Conservation (phyloP, 1,140 invertebrate genomes). For the Bombus terrestris region DNA sequence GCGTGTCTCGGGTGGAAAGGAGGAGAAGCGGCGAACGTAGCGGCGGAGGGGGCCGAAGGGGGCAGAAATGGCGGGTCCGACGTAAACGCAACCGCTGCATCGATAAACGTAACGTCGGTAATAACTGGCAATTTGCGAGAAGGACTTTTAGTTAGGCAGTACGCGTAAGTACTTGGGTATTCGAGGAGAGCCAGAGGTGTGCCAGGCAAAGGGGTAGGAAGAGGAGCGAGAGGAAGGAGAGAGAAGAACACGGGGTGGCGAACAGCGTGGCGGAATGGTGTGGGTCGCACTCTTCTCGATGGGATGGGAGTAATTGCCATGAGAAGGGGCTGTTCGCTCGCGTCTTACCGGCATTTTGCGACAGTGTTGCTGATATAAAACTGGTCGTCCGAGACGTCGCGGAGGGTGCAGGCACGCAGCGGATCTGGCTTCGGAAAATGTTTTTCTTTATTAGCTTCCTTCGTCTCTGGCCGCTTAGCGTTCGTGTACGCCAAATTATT, state of each 20-base stretch:
- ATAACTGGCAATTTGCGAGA: conserved; percentile 81
- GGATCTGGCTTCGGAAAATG: conserved; percentile 40
- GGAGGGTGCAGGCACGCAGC: background rate
- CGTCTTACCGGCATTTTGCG: conserved; percentile 72
- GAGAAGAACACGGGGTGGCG: conserved; percentile 30
- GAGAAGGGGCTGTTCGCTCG: conserved; percentile 65
- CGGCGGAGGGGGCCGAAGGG: background rate
- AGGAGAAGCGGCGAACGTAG: background rate
- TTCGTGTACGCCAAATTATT: conserved; percentile 20
- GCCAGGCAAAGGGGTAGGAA: conserved; percentile 18
- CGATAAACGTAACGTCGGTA: conserved; percentile 77
- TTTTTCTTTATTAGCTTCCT: conserved; percentile 25
- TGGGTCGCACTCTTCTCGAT: conserved; percentile 36
- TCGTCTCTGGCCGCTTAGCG: background rate
- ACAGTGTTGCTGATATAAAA: conserved; percentile 63
- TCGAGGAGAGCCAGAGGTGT: conserved; percentile 27
- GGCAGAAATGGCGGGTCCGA: conserved; percentile 44
- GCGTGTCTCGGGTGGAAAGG: background rate
- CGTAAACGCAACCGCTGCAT: conserved; percentile 71
- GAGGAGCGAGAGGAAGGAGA: conserved; percentile 23
- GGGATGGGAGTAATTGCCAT: conserved; percentile 74
- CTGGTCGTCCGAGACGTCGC: conserved; percentile 7
- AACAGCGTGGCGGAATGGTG: conserved; percentile 43
- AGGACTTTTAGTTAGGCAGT: conserved; percentile 78
- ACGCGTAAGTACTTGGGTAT: conserved; percentile 60